A percentile compares a stretch with the other conserved stretches of the same genome.
Conservation (phyloP, 2,113 vertebrate genomes). For the Cinclus mexicanus region DNA sequence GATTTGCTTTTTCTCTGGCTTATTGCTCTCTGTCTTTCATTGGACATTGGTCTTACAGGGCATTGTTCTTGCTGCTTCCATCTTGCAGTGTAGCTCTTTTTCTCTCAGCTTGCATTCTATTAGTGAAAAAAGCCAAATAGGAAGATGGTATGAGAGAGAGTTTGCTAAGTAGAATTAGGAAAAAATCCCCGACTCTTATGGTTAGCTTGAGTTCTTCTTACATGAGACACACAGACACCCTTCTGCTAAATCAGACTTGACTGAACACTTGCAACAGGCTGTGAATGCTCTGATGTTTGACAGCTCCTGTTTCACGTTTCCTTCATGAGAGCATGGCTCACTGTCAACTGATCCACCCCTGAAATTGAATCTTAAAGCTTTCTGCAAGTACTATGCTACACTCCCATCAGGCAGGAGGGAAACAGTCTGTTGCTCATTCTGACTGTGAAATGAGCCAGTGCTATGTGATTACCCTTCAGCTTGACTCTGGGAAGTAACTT, state of each 20-base stretch:
- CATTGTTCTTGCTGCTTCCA: background rate
- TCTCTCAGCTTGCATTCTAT: background rate
- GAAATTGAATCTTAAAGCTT: slow-evolving; percentile 64
- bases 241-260: slow-evolving; percentile 36
- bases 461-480: slow-evolving; percentile 56
- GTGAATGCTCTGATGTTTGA: slow-evolving; percentile 43
- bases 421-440: slow-evolving; percentile 50
- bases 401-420: background rate
- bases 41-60: background rate
- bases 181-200: background rate
- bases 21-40: background rate
- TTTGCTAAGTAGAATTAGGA: background rate
- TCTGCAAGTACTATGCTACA: slow-evolving; percentile 44
- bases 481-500: slow-evolving; percentile 50
- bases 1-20: background rate
- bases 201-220: background rate
- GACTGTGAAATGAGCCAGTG: slow-evolving; percentile 62
- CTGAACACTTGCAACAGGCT: slow-evolving; percentile 37
- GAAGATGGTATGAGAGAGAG: background rate
- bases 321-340: slow-evolving; percentile 19
- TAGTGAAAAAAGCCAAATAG: background rate
- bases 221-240: background rate
- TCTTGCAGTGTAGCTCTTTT: background rate
- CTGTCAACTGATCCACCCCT: slow-evolving; percentile 16
- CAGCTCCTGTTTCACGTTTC: slow-evolving; percentile 40